phyloP scores from a whole-genome alignment of 1,140 invertebrate species.

The Saccostrea glomerata region DNA sequence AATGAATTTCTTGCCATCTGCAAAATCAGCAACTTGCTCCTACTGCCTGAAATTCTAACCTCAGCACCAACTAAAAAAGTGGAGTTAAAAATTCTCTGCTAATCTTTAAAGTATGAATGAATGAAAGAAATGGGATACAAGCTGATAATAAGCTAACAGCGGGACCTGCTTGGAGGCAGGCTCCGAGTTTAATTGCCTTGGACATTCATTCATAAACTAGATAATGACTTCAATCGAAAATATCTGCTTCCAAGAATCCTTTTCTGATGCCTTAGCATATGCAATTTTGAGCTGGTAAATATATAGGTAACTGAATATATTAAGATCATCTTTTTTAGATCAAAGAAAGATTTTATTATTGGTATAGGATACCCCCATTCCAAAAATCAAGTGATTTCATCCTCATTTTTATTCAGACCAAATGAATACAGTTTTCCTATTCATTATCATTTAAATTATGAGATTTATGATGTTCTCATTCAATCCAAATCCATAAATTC shows the following conservation, averaged over 20 bases:
- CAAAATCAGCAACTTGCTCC: slow-evolving; percentile 13
- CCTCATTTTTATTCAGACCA: no score
- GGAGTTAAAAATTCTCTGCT: slow-evolving; percentile 9
- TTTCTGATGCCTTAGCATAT: not conserved
- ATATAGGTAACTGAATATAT: not conserved
- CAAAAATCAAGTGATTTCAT: no score
- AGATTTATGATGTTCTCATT: no score
- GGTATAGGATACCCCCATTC: no score
- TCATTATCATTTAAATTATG: no score
- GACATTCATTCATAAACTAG: slow-evolving; percentile 31
- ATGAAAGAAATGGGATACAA: slow-evolving; percentile 31
- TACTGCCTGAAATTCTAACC: slow-evolving; percentile 21
- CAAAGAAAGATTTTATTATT: no score
- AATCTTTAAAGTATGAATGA: slow-evolving; percentile 37
- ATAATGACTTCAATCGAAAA: slow-evolving; percentile 31
- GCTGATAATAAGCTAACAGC: not conserved
- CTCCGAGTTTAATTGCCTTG: slow-evolving; percentile 22
- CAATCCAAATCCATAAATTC: no score
- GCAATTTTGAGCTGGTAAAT: not conserved
- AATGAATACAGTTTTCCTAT: no score
- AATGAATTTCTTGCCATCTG: slow-evolving; percentile 20
- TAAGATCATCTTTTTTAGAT: not conserved
- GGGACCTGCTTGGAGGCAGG: not conserved
- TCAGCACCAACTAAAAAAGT: slow-evolving; percentile 9
- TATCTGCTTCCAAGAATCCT: not conserved